Evolutionary conservation across 64 coral and sea anemone genomes (phyloP).

Genomic region (Montipora foliosa): DNA sequence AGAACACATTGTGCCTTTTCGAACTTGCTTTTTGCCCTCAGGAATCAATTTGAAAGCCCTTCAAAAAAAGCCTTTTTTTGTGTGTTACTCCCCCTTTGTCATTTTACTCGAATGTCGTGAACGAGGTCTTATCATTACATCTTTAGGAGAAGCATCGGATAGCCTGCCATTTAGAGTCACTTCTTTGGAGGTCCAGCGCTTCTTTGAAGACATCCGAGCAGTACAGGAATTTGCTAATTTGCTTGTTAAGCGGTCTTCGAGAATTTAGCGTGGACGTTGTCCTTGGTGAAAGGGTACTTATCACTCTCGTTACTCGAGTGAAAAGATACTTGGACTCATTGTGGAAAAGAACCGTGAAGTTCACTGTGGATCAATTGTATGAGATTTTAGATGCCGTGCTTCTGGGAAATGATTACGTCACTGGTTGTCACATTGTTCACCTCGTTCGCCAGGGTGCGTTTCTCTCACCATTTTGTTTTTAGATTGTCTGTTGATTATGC

Average conservation of each 20-base stretch:
- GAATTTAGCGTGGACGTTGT: slow-evolving; percentile 55
- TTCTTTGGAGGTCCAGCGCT: slow-evolving; percentile 62
- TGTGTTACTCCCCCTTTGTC: background rate
- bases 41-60: too few relatives aligned
- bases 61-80: too few relatives aligned
- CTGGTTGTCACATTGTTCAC: slow-evolving; percentile 31
- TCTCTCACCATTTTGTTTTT: too few relatives aligned
- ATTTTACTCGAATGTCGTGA: background rate
- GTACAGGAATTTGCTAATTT: slow-evolving; percentile 59
- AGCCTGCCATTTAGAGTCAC: slow-evolving; percentile 79
- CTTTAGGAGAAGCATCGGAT: slow-evolving; percentile 59
- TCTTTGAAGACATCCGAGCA: slow-evolving; percentile 47
- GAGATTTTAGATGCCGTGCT: slow-evolving; percentile 61
- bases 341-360: slow-evolving; percentile 58
- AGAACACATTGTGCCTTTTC: too few relatives aligned
- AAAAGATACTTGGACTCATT: slow-evolving; percentile 61
- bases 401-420: slow-evolving; percentile 57
- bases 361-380: slow-evolving; percentile 67
- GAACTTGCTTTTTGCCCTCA: too few relatives aligned
- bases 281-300: slow-evolving; percentile 44
- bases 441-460: slow-evolving; percentile 53
- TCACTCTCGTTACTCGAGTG: slow-evolving; percentile 28
- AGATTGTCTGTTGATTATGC: too few relatives aligned
- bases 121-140: background rate
- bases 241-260: slow-evolving; percentile 54